Evolutionary conservation across 2,113 vertebrate genomes (phyloP).

Genomic region (Ciconia boyciana): DNA sequence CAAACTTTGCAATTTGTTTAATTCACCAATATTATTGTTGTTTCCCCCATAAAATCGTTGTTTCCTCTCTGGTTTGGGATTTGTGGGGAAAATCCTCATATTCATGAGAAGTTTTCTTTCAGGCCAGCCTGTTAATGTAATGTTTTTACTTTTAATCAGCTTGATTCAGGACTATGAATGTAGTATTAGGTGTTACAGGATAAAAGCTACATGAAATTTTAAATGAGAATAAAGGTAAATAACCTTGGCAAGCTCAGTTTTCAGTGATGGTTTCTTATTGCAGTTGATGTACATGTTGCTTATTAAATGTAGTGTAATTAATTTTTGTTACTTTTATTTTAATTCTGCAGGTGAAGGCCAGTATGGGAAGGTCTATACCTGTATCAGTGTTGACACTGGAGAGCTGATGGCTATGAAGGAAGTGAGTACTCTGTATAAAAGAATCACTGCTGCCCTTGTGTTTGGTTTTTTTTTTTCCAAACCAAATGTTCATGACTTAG

Average conservation of each 20-base stretch:
- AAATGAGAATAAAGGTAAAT: neutral
- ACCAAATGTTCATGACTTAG: neutral
- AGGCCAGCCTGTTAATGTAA: neutral
- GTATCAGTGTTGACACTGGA: slow-evolving; percentile 97
- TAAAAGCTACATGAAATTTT: neutral
- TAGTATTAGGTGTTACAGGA: neutral
- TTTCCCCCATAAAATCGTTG: neutral
- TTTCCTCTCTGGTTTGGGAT: neutral
- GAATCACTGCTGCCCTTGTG: neutral
- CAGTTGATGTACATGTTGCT: neutral
- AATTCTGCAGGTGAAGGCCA: slow-evolving; percentile 89
- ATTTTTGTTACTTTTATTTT: neutral
- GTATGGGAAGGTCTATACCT: slow-evolving; percentile 98
- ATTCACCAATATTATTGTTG: neutral
- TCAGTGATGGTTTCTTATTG: neutral
- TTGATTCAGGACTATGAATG: neutral
- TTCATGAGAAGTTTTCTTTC: neutral
- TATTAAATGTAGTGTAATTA: neutral
- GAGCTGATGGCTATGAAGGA: slow-evolving; percentile 99
- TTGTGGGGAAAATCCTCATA: neutral
- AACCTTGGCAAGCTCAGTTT: neutral
- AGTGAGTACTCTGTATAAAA: slow-evolving; percentile 70
- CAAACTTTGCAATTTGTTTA: neutral
- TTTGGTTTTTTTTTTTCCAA: neutral
- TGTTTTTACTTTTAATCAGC: neutral